Evolutionary conservation across 2,888 invertebrate species (phyloP).

Genomic region (Spilarctia lutea): DNA sequence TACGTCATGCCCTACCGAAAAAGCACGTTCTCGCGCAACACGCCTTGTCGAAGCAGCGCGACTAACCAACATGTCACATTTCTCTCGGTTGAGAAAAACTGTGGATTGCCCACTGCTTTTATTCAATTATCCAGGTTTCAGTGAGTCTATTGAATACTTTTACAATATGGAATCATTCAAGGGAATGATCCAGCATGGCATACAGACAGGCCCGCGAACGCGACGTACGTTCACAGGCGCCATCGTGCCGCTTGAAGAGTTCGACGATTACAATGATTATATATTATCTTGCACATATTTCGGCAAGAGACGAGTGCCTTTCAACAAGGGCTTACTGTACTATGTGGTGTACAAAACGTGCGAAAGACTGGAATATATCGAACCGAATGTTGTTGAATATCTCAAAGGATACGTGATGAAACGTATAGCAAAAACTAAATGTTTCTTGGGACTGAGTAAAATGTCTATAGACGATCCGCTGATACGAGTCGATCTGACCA

Average conservation of each 20-base stretch:
- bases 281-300: conserved; percentile 65
- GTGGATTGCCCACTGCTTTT: conserved; percentile 64
- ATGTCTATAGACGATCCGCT: conserved; percentile 15
- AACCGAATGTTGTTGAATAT: conserved; percentile 16
- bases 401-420: conserved; percentile 7
- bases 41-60: conserved; percentile 29
- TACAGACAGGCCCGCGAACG: conserved; percentile 59
- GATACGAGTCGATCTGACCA: conserved; percentile 8
- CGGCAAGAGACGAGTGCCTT: conserved; percentile 57
- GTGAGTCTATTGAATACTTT: conserved; percentile 63
- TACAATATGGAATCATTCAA: conserved; percentile 64
- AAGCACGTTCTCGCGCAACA: not conserved
- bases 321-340: conserved; percentile 40
- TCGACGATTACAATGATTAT: conserved; percentile 66
- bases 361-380: conserved; percentile 14
- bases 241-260: conserved; percentile 58
- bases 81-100: conserved; percentile 56
- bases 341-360: conserved; percentile 15
- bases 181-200: conserved; percentile 50
- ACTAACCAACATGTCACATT: conserved; percentile 37
- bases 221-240: conserved; percentile 60
- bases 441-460: conserved; percentile 7
- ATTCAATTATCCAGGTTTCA: conserved; percentile 54
- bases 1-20: not conserved
- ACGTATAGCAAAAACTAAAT: conserved; percentile 14